A percentile compares a stretch with the other conserved stretches of the same genome.
Evolutionary conservation across 2,113 vertebrate species (phyloP).

Genomic region (Sterna hirundo): DNA sequence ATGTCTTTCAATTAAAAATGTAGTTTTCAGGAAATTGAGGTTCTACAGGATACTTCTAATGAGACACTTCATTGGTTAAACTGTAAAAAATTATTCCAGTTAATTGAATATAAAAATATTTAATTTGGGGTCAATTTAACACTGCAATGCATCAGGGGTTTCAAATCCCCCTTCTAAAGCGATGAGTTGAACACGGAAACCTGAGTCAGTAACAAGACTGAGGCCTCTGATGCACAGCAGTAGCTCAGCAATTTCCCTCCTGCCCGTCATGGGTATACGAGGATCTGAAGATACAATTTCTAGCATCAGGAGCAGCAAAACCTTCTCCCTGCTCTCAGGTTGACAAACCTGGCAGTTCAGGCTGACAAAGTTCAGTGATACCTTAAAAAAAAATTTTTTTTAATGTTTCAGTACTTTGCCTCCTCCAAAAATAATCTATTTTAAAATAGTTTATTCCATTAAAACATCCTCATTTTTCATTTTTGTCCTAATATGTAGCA

Average conservation of each 20-base stretch:
- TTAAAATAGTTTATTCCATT: neutral
- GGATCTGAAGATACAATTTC: neutral
- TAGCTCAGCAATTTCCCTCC: neutral
- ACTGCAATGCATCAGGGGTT: neutral
- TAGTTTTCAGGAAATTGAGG: neutral
- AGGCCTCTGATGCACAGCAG: neutral
- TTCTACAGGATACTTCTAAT: neutral
- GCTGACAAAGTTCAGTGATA: neutral
- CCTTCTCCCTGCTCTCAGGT: neutral
- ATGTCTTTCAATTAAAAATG: neutral
- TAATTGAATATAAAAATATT: neutral
- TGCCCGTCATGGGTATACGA: accelerated
- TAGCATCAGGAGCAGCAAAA: neutral
- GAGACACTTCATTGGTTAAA: neutral
- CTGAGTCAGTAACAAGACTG: neutral
- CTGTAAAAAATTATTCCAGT: neutral
- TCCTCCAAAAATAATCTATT: neutral
- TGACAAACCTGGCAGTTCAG: neutral
- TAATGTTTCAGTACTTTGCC: neutral
- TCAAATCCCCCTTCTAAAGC: neutral
- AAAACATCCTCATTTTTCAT: neutral
- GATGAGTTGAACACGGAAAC: neutral
- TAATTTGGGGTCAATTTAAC: neutral
- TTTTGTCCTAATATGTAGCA: neutral
- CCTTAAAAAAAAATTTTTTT: neutral